Percentiles rank a stretch among this genome's conserved stretches.
Evolutionary conservation across 2,888 invertebrate species (phyloP).

Genomic region (Caradrina clavipalpis): DNA sequence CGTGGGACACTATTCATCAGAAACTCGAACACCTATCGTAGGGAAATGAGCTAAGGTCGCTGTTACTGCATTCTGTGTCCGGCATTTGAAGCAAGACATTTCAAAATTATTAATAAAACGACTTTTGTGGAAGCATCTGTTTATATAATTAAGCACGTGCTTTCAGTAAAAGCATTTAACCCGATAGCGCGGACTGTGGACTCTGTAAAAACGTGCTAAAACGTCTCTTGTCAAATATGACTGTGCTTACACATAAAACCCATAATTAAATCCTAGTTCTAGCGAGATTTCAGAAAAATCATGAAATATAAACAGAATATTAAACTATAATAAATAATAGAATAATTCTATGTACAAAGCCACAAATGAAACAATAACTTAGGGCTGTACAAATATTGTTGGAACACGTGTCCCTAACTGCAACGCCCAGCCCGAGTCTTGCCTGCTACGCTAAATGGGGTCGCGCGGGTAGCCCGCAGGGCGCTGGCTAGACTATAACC

Average conservation of each 20-base stretch:
- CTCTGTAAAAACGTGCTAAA: neutral
- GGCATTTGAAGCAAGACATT: neutral
- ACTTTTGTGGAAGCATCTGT: too few relatives aligned
- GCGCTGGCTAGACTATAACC: slow-evolving; percentile 47
- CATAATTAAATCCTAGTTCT: neutral
- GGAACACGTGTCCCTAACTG: slow-evolving; percentile 19
- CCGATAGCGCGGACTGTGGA: too few relatives aligned
- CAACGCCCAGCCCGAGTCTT: neutral
- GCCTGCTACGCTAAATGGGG: slow-evolving; percentile 36
- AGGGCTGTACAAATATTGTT: slow-evolving; percentile 16
- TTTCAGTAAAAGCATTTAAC: neutral
- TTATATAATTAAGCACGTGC: neutral
- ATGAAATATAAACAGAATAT: neutral
- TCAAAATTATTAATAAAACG: too few relatives aligned
- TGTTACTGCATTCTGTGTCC: slow-evolving; percentile 10
- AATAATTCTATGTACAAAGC: neutral
- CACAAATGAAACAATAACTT: neutral
- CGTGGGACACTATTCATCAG: slow-evolving; percentile 27
- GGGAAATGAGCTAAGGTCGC: slow-evolving; percentile 15
- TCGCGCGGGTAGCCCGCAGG: slow-evolving; percentile 40
- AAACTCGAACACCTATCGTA: slow-evolving; percentile 7
- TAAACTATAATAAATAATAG: neutral
- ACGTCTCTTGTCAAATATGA: neutral
- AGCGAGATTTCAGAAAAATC: neutral
- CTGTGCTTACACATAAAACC: neutral